phyloP scores from a whole-genome alignment of 2,888 invertebrate genomes.

The Drosophila pullipes region DNA sequence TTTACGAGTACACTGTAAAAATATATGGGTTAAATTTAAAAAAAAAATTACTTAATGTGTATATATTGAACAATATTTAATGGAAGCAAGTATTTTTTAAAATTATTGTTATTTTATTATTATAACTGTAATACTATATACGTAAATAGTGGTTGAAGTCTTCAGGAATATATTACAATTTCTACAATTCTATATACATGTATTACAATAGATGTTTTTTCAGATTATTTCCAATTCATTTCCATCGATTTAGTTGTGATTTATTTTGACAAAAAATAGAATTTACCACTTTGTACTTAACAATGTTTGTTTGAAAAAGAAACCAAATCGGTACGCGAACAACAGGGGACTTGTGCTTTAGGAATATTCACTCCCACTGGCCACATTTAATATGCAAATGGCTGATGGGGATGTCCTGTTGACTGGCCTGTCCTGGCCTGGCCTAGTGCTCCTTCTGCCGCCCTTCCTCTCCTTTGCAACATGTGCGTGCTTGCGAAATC shows the following conservation, averaged over 20 bases:
- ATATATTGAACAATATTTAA: not conserved
- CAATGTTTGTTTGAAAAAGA: not conserved
- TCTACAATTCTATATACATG: not conserved
- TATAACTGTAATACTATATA: not conserved
- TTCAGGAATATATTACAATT: not conserved
- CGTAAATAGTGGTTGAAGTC: not conserved
- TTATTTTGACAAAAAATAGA: not conserved
- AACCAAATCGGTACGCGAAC: conserved; percentile 1
- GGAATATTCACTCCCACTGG: not conserved
- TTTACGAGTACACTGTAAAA: not conserved
- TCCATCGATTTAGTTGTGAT: not conserved
- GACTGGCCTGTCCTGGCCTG: conserved; percentile 4
- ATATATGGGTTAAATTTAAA: not conserved
- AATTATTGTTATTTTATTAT: not conserved
- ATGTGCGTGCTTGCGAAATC: conserved; percentile 75
- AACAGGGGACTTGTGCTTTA: conserved; percentile 27
- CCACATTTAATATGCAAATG: conserved; percentile 36
- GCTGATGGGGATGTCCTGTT: conserved; percentile 21
- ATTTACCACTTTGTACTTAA: not conserved
- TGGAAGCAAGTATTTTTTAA: not conserved
- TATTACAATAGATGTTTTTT: not conserved
- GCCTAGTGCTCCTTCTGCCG: not conserved
- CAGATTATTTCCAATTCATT: not conserved
- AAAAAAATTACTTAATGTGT: not conserved
- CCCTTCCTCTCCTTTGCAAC: conserved; percentile 31